phyloP scores from a whole-genome alignment of 2,113 vertebrate genomes.

The Lepisosteus oculatus region DNA sequence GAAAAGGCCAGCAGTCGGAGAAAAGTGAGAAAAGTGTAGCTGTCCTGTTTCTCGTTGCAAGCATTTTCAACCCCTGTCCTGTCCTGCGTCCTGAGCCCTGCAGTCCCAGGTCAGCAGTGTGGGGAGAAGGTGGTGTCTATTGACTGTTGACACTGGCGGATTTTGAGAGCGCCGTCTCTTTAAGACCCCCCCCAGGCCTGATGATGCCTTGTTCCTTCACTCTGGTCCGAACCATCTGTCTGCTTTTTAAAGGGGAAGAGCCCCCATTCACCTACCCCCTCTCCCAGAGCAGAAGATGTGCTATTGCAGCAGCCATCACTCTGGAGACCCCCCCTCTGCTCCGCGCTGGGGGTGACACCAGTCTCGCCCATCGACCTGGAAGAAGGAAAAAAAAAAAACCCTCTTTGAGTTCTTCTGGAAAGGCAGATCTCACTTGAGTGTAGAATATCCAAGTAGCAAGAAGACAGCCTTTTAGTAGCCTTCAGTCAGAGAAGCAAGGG shows the following conservation, averaged over 20 bases:
- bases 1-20: too few species aligned
- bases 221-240: constrained; percentile 55
- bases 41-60: too few species aligned
- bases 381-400: background rate
- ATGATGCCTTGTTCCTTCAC: constrained; percentile 29
- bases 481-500: too few species aligned
- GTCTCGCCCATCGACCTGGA: background rate
- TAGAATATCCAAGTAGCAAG: too few species aligned
- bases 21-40: too few species aligned
- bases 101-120: too few species aligned
- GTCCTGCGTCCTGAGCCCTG: too few species aligned
- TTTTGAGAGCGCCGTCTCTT: constrained; percentile 50
- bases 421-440: too few species aligned
- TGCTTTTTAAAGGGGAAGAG: constrained; percentile 29
- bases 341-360: background rate
- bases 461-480: too few species aligned
- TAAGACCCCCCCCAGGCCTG: constrained; percentile 44
- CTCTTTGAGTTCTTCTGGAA: too few species aligned
- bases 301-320: background rate
- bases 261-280: constrained; percentile 4
- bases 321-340: background rate
- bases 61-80: too few species aligned
- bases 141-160: background rate
- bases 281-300: background rate
- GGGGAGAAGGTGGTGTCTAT: too few species aligned